phyloP scores from a whole-genome alignment of 1,140 invertebrate species.

The Calycopis cecrops region DNA sequence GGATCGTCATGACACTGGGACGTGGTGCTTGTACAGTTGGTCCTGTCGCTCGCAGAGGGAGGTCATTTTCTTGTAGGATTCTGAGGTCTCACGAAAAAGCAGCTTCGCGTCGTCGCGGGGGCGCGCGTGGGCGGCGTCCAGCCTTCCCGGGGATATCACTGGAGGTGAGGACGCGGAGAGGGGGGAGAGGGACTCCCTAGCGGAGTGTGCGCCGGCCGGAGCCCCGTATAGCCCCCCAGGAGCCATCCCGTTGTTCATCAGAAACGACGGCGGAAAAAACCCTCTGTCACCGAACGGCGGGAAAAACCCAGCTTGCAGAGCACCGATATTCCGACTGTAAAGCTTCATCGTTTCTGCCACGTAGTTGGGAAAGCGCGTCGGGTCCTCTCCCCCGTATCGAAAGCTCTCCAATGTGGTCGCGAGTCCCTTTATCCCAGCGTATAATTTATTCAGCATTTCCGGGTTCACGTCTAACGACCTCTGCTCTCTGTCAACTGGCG shows the following conservation, averaged over 20 bases:
- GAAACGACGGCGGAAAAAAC: conserved; percentile 61
- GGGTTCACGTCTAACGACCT: conserved; percentile 81
- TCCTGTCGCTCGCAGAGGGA: conserved; percentile 72
- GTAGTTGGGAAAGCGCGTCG: conserved; percentile 59
- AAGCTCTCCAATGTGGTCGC: conserved; percentile 69
- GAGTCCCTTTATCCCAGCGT: conserved; percentile 80
- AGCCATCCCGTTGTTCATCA: conserved; percentile 52
- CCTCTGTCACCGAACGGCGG: conserved; percentile 57
- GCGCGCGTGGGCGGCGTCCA: conserved; percentile 59
- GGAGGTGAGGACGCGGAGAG: conserved; percentile 70
- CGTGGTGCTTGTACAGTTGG: conserved; percentile 73
- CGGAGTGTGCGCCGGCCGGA: conserved; percentile 56
- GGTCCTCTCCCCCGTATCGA: conserved; percentile 62
- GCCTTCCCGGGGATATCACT: conserved; percentile 62
- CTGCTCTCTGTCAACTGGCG: conserved; percentile 71
- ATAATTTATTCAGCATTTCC: conserved; percentile 89
- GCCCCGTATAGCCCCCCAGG: conserved; percentile 52
- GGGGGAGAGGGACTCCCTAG: conserved; percentile 64
- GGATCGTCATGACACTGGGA: conserved; percentile 72
- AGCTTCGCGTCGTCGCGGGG: conserved; percentile 64
- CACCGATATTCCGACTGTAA: conserved; percentile 63
- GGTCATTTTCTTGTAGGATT: conserved; percentile 73
- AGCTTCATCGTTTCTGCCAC: conserved; percentile 72
- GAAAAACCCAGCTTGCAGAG: conserved; percentile 56
- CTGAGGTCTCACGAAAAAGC: conserved; percentile 73